These are phyloP conservation scores for Nebria salina DNA, from an alignment of 2,888 invertebrate genomes.

Conservation along the genomic window DNA sequence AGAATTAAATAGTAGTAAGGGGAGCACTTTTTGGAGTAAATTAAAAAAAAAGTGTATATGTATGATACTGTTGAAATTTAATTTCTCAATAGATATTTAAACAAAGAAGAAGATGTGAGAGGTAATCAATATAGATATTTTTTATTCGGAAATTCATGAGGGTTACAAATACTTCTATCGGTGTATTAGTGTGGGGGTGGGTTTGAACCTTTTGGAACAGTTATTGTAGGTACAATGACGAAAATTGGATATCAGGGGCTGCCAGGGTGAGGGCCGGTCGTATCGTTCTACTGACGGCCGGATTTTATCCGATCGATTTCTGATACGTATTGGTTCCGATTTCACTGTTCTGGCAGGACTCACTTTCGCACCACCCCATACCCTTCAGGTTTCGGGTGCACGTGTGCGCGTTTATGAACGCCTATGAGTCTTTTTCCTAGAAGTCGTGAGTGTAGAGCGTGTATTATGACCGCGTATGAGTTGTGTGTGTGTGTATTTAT, in stretches of 20 bases:
- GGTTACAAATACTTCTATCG: no score
- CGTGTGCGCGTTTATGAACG: not conserved
- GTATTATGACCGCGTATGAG: not conserved
- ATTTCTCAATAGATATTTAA: no score
- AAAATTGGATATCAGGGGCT: conserved; percentile 26
- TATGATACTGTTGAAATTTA: no score
- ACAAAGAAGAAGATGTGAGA: no score
- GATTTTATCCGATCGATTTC: conserved; percentile 33
- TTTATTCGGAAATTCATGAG: no score
- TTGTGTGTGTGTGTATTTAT: not conserved
- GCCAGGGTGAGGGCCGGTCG: not conserved
- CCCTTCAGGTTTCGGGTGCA: not conserved
- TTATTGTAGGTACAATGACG: conserved; percentile 12
- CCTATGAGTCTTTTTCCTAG: not conserved
- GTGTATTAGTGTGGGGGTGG: not conserved
- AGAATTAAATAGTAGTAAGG: no score
- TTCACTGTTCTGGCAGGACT: not conserved
- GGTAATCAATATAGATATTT: no score
- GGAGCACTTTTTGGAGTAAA: no score
- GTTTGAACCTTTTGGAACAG: conserved; percentile 2
- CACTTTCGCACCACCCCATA: not conserved
- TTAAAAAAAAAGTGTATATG: no score
- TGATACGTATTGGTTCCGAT: conserved; percentile 18
- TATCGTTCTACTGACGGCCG: not conserved
- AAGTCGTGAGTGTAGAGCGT: not conserved